These are phyloP conservation scores for Tyria jacobaeae DNA, from an alignment of 2,888 invertebrate species.

Conservation along the genomic window DNA sequence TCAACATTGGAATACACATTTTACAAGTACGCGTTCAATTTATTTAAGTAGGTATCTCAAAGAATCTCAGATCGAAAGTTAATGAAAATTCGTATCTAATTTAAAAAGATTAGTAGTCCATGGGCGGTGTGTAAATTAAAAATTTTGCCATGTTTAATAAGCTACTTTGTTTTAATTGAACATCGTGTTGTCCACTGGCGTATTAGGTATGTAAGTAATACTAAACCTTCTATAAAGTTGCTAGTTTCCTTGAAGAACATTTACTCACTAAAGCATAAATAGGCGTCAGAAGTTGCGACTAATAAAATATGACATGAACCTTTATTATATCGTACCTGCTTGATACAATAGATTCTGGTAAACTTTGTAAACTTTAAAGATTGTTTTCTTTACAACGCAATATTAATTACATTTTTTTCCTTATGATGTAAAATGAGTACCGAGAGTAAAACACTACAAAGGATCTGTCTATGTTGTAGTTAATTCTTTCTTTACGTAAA, in stretches of 20 bases:
- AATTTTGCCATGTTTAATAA: constrained; percentile 39
- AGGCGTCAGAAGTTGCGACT: not conserved
- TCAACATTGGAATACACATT: constrained; percentile 12
- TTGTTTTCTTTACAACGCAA: not conserved
- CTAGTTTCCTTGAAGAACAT: not conserved
- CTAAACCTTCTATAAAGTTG: constrained; percentile 7
- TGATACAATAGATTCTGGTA: not conserved
- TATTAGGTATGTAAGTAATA: constrained; percentile 7
- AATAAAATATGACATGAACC: not conserved
- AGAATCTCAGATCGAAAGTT: constrained; percentile 37
- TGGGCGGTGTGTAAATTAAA: constrained; percentile 45
- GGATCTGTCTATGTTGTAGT: too few species aligned
- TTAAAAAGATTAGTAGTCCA: constrained; percentile 48
- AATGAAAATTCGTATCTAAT: constrained; percentile 47
- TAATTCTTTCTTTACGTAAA: too few species aligned
- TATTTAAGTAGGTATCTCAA: constrained; percentile 33
- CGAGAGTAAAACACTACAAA: not conserved
- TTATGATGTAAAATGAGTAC: not conserved
- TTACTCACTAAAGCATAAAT: not conserved
- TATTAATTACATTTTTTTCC: not conserved
- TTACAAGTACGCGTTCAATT: constrained; percentile 12
- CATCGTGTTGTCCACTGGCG: constrained; percentile 17
- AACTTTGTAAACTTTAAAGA: not conserved
- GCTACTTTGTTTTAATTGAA: constrained; percentile 51
- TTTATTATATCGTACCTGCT: not conserved